Conservation (phyloP, 2,113 vertebrate species). For the Amia ocellicauda region DNA sequence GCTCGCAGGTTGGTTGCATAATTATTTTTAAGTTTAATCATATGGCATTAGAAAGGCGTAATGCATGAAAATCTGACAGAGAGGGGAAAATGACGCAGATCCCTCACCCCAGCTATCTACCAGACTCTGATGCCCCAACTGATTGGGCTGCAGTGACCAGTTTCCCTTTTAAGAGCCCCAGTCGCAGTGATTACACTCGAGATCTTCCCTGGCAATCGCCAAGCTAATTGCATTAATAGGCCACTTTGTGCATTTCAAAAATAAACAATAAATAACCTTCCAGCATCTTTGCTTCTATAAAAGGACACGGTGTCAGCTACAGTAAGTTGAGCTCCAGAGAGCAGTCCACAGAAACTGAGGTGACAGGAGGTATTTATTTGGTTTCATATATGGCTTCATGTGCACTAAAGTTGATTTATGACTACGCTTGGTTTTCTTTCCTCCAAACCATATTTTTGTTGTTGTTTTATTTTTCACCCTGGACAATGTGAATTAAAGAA, state of each 20-base stretch:
- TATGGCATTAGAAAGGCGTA: not conserved
- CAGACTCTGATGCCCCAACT: not conserved
- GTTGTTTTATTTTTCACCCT: not conserved
- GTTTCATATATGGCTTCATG: not conserved
- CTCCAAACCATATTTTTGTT: not conserved
- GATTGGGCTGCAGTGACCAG: no score
- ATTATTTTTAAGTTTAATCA: not conserved
- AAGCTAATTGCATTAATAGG: constrained; percentile 35
- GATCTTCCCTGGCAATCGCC: constrained; percentile 33
- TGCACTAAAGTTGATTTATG: not conserved
- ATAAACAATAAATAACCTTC: constrained; percentile 46
- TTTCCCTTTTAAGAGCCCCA: no score
- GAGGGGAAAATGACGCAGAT: constrained; percentile 17
- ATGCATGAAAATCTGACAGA: constrained; percentile 12
- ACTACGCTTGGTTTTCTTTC: not conserved
- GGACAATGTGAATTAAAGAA: not conserved
- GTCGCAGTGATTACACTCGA: constrained; percentile 13
- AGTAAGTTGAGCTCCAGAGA: constrained; percentile 34
- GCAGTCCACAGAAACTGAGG: constrained; percentile 32
- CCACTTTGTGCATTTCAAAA: constrained; percentile 32
- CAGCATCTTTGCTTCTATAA: constrained; percentile 24
- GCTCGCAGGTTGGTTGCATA: not conserved
- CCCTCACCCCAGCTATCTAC: constrained; percentile 11
- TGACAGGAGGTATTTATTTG: not conserved
- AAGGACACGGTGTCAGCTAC: constrained; percentile 10